Conservation (phyloP, 2,888 invertebrate genomes). For the Silvanus unidentatus region DNA sequence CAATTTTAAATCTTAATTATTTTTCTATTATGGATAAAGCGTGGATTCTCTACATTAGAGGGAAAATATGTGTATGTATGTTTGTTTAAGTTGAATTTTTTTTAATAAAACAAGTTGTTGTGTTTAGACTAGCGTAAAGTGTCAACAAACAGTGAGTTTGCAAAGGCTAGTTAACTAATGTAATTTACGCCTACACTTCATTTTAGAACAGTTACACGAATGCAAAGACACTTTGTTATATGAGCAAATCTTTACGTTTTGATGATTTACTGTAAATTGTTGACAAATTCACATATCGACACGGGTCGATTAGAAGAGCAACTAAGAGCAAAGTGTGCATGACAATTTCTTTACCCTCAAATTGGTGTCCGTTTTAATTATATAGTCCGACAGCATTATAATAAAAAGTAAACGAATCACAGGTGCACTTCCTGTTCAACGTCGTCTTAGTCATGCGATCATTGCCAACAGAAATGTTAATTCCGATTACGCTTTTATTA, state of each 20-base stretch:
- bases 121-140: neutral
- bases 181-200: constrained; percentile 4
- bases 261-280: no score
- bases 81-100: no score
- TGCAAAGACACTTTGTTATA: no score
- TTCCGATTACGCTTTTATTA: no score
- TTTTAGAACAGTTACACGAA: constrained; percentile 1
- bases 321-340: neutral
- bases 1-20: no score
- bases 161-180: neutral
- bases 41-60: no score
- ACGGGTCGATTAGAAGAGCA: neutral
- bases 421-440: constrained; percentile 34
- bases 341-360: neutral
- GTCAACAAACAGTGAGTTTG: neutral
- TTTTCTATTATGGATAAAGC: no score
- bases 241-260: no score
- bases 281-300: no score
- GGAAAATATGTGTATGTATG: no score
- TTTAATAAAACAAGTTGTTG: no score
- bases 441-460: constrained; percentile 22
- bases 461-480: neutral
- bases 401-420: constrained; percentile 39
- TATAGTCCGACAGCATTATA: constrained; percentile 12
- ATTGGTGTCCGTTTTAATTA: neutral